A percentile compares a stretch with the other conserved stretches of the same genome.
phyloP scores from a whole-genome alignment of 2,113 vertebrate genomes.

The Dendrocopos noguchii region DNA sequence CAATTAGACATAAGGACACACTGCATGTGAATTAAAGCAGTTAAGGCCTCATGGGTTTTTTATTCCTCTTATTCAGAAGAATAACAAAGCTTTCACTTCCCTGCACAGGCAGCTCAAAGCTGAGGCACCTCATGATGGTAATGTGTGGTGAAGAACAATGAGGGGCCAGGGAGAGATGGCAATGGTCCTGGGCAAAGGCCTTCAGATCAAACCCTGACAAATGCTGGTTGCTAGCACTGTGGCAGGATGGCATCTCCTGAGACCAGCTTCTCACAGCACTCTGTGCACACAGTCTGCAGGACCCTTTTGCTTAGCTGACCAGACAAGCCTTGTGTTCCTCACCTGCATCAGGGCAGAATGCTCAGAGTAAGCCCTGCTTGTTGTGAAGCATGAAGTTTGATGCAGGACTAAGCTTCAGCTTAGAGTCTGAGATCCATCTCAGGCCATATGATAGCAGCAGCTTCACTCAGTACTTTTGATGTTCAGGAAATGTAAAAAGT shows the following conservation, averaged over 20 bases:
- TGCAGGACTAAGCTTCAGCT: background rate
- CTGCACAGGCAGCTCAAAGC: background rate
- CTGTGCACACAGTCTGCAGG: background rate
- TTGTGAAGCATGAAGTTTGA: background rate
- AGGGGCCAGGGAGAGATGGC: background rate
- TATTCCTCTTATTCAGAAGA: background rate
- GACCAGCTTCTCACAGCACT: background rate
- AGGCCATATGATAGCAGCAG: background rate
- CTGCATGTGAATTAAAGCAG: constrained; percentile 16
- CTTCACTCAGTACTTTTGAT: background rate
- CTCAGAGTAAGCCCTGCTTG: background rate
- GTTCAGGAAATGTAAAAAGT: no score
- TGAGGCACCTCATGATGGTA: background rate
- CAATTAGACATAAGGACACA: constrained; percentile 41
- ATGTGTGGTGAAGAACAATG: background rate
- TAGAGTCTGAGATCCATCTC: background rate
- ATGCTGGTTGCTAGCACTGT: background rate
- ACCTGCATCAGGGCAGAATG: background rate
- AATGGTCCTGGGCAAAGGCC: background rate
- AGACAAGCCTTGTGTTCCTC: background rate
- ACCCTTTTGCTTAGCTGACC: background rate
- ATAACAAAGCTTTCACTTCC: constrained; percentile 33
- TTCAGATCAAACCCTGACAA: background rate
- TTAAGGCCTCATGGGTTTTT: constrained; percentile 27
- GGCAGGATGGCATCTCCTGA: background rate